phyloP scores from a whole-genome alignment of 2,797 vertebrate genomes.

The Sebastes hubbsi region DNA sequence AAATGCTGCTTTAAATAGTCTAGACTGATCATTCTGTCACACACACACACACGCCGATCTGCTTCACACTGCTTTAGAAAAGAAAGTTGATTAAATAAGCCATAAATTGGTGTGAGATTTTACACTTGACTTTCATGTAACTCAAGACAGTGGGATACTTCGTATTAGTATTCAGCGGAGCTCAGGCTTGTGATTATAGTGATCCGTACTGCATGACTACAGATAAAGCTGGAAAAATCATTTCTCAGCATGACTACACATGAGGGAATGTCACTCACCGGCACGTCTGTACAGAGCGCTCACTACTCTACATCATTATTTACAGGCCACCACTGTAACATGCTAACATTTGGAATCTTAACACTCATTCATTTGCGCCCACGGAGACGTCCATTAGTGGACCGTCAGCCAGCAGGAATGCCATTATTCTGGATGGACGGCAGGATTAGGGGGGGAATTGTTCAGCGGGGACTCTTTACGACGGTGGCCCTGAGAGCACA shows the following conservation, averaged over 20 bases:
- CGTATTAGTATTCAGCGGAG: conserved; percentile 50
- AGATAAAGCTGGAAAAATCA: conserved; percentile 37
- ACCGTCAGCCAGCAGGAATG: not conserved
- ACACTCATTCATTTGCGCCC: not conserved
- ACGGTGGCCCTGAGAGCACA: not conserved
- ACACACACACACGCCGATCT: not conserved
- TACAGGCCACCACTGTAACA: not conserved
- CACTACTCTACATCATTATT: not conserved
- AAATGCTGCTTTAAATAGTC: not conserved
- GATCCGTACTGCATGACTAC: conserved; percentile 29
- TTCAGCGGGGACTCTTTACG: not conserved
- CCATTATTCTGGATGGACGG: not conserved
- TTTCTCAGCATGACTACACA: conserved; percentile 32
- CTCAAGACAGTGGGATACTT: conserved; percentile 39
- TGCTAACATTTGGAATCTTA: not conserved
- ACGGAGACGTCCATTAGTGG: not conserved
- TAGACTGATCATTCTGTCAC: not conserved
- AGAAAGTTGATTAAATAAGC: conserved; percentile 72
- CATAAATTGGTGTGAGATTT: conserved; percentile 39
- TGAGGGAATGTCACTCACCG: conserved; percentile 8
- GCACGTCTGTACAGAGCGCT: not conserved
- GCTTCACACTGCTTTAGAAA: not conserved
- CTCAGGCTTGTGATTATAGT: conserved; percentile 11
- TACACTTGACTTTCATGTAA: conserved; percentile 79
- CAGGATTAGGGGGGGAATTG: no score